phyloP scores from a whole-genome alignment of 2,113 vertebrate species.

The Meriones unguiculatus region DNA sequence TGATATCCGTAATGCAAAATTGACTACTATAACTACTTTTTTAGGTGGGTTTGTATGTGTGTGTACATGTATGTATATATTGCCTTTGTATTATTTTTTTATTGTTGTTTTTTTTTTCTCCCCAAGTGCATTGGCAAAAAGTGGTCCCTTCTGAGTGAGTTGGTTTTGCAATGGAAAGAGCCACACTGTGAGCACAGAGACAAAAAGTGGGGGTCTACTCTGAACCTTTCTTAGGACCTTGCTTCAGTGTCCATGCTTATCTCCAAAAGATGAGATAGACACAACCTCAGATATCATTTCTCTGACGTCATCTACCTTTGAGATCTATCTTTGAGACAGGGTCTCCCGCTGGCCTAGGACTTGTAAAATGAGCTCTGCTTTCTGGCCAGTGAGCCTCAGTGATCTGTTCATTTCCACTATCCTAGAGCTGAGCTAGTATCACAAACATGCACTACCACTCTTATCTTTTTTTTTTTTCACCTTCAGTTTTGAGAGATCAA shows the following conservation, averaged over 20 bases:
- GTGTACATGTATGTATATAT: too few relatives aligned
- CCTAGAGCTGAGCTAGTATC: neutral
- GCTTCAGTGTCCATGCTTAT: neutral
- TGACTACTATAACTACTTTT: neutral
- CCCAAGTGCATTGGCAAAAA: neutral
- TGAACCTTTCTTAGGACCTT: neutral
- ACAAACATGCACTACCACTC: too few relatives aligned
- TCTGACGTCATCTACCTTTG: neutral
- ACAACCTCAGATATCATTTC: neutral
- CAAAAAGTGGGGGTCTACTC: neutral
- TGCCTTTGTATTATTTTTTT: slow-evolving; percentile 14
- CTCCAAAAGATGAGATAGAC: neutral
- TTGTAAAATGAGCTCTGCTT: neutral
- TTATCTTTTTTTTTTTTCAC: too few relatives aligned
- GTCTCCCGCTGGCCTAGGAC: neutral
- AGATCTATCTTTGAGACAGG: neutral
- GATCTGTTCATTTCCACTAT: neutral
- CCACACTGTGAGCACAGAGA: neutral
- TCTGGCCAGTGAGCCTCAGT: neutral
- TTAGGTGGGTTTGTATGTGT: neutral
- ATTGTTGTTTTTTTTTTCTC: neutral
- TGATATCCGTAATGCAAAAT: neutral
- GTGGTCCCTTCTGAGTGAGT: neutral
- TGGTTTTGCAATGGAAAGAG: neutral
- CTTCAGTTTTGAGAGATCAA: neutral